A percentile compares a stretch with the other conserved stretches of the same genome.
These are phyloP conservation scores for Trididemnum nubilum DNA, from an alignment of 23 tunicate genomes.

Conservation along the genomic window DNA sequence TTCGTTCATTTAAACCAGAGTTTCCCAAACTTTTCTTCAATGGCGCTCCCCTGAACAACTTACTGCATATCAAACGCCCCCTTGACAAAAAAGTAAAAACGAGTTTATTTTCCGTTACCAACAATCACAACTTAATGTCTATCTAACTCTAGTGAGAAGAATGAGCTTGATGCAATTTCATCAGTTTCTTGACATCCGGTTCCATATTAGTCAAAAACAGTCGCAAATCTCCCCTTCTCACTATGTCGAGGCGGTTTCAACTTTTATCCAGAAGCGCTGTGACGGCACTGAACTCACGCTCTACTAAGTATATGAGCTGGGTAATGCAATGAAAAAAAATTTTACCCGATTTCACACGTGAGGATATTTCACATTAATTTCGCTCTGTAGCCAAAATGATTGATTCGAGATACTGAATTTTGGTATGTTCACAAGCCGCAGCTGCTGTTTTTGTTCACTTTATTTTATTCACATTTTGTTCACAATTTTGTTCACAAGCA, in stretches of 20 bases:
- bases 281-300: constrained; percentile 17
- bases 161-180: constrained; percentile 18
- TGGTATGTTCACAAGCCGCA: too few relatives aligned
- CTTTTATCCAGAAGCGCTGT: constrained; percentile 10
- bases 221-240: constrained; percentile 19
- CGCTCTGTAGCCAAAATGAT: constrained; percentile 1
- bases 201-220: not conserved
- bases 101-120: not conserved
- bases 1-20: not conserved
- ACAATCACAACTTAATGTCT: not conserved
- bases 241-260: constrained; percentile 2
- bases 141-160: constrained; percentile 2
- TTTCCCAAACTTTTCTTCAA: not conserved
- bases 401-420: constrained; percentile 5
- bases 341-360: not conserved
- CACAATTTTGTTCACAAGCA: too few relatives aligned
- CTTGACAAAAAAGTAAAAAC: constrained; percentile 15
- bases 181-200: constrained; percentile 9
- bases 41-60: constrained; percentile 4
- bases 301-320: constrained; percentile 2
- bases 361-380: not conserved
- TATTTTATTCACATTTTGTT: too few relatives aligned
- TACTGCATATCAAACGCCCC: constrained; percentile 2
- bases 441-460: too few relatives aligned
- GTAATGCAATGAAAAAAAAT: not conserved